Percentiles rank a stretch among this genome's conserved stretches.
Conservation (phyloP, 2,888 invertebrate species). For the Alcis repandata region DNA sequence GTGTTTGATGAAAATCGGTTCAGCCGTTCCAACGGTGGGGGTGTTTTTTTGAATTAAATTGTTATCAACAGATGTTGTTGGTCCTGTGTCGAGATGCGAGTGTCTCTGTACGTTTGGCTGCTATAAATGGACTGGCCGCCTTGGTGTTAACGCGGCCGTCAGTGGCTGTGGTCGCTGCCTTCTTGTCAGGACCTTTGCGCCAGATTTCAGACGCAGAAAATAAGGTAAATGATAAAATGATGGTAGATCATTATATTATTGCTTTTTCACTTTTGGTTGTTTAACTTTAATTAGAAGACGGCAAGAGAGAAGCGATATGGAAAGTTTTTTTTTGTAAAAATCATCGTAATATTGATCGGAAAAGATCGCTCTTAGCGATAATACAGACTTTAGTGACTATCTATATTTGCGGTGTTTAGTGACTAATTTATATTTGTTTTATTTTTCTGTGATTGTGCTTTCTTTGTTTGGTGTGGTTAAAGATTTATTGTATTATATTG, state of each 20-base stretch:
- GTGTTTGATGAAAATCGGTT: too few relatives aligned
- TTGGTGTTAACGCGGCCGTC: constrained; percentile 57
- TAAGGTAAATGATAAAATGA: constrained; percentile 64
- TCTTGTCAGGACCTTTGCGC: constrained; percentile 76
- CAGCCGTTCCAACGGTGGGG: too few relatives aligned
- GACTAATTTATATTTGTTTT: too few relatives aligned
- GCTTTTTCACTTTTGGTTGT: not conserved
- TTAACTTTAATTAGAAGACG: not conserved
- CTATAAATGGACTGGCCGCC: constrained; percentile 72
- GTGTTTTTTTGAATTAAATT: too few relatives aligned
- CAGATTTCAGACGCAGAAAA: constrained; percentile 79
- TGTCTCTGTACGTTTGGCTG: constrained; percentile 74
- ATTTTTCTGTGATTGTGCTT: too few relatives aligned
- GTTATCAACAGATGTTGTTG: constrained; percentile 70
- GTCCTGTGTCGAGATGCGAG: constrained; percentile 79
- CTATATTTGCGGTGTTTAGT: too few relatives aligned
- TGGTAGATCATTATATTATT: not conserved
- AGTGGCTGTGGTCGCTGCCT: constrained; percentile 66
- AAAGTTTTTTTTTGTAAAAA: too few relatives aligned
- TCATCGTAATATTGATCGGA: too few relatives aligned
- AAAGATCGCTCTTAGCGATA: too few relatives aligned
- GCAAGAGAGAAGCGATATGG: not conserved
- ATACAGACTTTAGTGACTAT: too few relatives aligned
- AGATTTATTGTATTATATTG: too few relatives aligned
- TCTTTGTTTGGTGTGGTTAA: too few relatives aligned